Evolutionary conservation across 2,797 vertebrate species (phyloP).

Genomic region (Cyprinella venusta): DNA sequence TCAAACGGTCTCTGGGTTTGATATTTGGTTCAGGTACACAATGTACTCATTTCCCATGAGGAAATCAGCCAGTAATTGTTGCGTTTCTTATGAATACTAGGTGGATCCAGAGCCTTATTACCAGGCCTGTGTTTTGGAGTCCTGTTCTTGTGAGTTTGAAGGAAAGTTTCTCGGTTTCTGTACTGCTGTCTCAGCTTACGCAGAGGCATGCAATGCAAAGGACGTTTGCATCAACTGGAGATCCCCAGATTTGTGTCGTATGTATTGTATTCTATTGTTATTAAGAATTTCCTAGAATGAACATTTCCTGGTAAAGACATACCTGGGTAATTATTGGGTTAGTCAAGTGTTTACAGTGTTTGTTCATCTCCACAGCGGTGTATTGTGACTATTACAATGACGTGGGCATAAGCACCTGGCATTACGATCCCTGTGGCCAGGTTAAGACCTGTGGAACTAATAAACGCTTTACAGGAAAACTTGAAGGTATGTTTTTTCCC

Average conservation of each 20-base stretch:
- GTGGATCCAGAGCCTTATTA: slow-evolving; percentile 82
- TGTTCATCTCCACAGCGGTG: slow-evolving; percentile 72
- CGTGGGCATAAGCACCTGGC: slow-evolving; percentile 78
- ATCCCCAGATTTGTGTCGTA: slow-evolving; percentile 85
- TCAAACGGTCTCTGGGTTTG: neutral
- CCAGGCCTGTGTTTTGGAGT: slow-evolving; percentile 81
- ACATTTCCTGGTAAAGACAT: slow-evolving; percentile 15
- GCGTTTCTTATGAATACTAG: slow-evolving; percentile 64
- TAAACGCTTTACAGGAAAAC: slow-evolving; percentile 69
- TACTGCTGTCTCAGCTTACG: slow-evolving; percentile 83
- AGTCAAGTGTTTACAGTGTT: slow-evolving; percentile 35
- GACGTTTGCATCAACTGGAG: slow-evolving; percentile 82
- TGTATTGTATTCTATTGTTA: slow-evolving; percentile 58
- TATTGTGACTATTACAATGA: slow-evolving; percentile 88
- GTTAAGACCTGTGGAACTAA: slow-evolving; percentile 76
- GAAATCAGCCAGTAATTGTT: neutral
- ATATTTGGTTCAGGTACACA: neutral
- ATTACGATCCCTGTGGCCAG: slow-evolving; percentile 82
- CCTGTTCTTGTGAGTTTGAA: slow-evolving; percentile 85
- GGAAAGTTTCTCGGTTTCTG: slow-evolving; percentile 87
- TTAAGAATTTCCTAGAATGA: neutral
- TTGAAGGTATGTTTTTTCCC: slow-evolving; percentile 80
- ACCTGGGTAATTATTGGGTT: slow-evolving; percentile 2
- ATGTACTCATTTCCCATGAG: neutral
- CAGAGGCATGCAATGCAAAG: slow-evolving; percentile 79